phyloP scores from a whole-genome alignment of 2,113 vertebrate genomes.

The Thomomys bottae region DNA sequence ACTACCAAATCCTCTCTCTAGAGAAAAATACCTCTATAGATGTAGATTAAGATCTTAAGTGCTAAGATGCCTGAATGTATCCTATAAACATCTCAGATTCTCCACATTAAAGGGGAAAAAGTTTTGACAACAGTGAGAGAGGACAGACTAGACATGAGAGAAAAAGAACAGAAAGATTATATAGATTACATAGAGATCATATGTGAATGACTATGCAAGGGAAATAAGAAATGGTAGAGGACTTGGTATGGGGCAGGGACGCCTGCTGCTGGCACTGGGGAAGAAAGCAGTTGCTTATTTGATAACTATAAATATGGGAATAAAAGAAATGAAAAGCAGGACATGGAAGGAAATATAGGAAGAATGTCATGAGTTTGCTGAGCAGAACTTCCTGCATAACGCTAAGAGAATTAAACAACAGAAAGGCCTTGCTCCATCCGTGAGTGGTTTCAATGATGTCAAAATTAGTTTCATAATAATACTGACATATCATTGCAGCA shows the following conservation, averaged over 20 bases:
- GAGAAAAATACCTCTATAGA: neutral
- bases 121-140: neutral
- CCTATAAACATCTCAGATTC: neutral
- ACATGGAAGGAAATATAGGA: neutral
- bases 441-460: neutral
- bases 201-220: neutral
- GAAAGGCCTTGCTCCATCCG: neutral
- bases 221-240: neutral
- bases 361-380: neutral
- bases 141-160: neutral
- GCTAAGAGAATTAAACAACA: neutral
- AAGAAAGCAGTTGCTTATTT: neutral
- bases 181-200: too few relatives aligned
- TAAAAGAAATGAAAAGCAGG: neutral
- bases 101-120: neutral
- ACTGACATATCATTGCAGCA: too few relatives aligned
- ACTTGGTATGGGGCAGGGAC: too few relatives aligned
- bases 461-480: neutral
- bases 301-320: neutral
- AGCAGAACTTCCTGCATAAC: neutral
- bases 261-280: neutral
- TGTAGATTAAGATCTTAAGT: neutral
- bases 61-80: neutral
- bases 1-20: too few relatives aligned
- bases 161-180: neutral